Evolutionary conservation across 2,888 invertebrate genomes (phyloP).

Genomic region (Eupeodes luniger): DNA sequence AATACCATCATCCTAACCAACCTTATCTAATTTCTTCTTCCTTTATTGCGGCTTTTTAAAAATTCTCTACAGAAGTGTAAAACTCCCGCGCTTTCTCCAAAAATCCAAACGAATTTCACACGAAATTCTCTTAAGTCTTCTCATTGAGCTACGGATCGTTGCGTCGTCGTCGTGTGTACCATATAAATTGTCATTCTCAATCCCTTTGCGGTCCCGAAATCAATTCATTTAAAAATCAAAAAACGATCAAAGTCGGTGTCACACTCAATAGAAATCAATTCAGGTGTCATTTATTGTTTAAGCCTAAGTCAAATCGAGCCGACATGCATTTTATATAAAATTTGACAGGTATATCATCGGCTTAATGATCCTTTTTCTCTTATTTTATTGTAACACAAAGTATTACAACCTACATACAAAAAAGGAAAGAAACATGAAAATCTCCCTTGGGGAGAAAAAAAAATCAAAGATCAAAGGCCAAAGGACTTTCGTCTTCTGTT

Average conservation of each 20-base stretch:
- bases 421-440: conserved; percentile 46
- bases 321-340: conserved; percentile 19
- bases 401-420: conserved; percentile 43
- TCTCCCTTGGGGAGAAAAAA: conserved; percentile 53
- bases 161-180: neutral
- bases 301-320: conserved; percentile 19
- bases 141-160: neutral
- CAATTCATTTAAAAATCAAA: conserved; percentile 62
- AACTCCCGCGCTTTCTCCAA: conserved; percentile 36
- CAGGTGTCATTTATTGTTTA: conserved; percentile 39
- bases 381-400: conserved; percentile 30
- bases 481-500: neutral
- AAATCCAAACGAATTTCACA: conserved; percentile 66
- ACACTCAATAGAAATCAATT: conserved; percentile 39
- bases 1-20: neutral
- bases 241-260: conserved; percentile 70
- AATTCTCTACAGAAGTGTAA: neutral
- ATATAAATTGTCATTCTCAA: conserved; percentile 58
- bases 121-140: conserved; percentile 54
- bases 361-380: conserved; percentile 61
- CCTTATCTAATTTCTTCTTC: conserved; percentile 28
- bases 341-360: conserved; percentile 74
- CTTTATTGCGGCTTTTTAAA: conserved; percentile 28
- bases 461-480: conserved; percentile 54
- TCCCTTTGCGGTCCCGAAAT: conserved; percentile 69